Percentiles rank a stretch among this genome's conserved stretches.
Conservation (phyloP, 2,797 vertebrate species). For the Hemitrygon akajei region DNA sequence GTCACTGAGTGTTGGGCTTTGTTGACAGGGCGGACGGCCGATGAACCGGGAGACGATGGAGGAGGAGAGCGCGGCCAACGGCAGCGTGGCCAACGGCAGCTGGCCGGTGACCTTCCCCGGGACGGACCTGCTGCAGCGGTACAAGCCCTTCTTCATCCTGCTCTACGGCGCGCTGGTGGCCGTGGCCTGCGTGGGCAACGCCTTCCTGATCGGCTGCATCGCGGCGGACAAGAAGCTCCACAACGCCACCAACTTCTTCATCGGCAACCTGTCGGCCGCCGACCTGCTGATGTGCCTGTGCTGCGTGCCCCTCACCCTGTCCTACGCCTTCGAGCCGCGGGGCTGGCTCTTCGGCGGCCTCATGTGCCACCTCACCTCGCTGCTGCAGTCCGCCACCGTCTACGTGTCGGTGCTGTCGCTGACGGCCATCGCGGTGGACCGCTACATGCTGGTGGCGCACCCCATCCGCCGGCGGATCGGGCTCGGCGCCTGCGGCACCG, state of each 20-base stretch:
- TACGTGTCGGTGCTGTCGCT: constrained; percentile 69
- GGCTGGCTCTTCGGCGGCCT: constrained; percentile 66
- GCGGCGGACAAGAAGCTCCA: constrained; percentile 64
- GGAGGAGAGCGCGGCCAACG: constrained; percentile 40
- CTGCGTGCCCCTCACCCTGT: constrained; percentile 65
- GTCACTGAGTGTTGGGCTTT: background rate
- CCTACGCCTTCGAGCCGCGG: constrained; percentile 62
- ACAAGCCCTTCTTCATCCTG: constrained; percentile 62
- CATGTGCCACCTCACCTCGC: constrained; percentile 63
- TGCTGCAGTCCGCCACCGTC: constrained; percentile 65
- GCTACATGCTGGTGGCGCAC: constrained; percentile 67
- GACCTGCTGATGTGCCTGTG: constrained; percentile 71
- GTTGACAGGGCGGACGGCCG: background rate
- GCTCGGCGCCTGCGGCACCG: constrained; percentile 54
- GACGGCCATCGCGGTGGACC: constrained; percentile 69
- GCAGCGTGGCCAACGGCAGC: constrained; percentile 53
- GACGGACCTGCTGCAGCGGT: constrained; percentile 60
- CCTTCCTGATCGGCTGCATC: constrained; percentile 63
- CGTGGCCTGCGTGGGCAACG: constrained; percentile 64
- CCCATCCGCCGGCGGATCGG: constrained; percentile 63
- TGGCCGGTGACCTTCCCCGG: constrained; percentile 60
- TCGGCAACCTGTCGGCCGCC: constrained; percentile 66
- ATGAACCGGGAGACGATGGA: constrained; percentile 5
- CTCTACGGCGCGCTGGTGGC: constrained; percentile 63
- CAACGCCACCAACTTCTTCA: constrained; percentile 70